These are phyloP conservation scores for Platysteira castanea DNA, from an alignment of 2,113 vertebrate species.

Conservation along the genomic window DNA sequence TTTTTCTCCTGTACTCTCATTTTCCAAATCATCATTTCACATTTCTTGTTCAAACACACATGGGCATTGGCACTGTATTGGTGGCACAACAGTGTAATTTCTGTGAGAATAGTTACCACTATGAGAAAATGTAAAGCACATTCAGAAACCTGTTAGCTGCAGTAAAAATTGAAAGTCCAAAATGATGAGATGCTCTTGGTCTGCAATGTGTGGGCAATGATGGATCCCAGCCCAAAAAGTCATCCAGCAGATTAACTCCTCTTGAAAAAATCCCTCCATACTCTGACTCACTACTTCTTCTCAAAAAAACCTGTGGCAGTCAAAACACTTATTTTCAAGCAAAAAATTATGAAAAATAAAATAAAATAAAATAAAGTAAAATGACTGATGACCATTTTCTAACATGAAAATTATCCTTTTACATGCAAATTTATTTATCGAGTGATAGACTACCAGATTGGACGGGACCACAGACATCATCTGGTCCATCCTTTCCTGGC, in stretches of 20 bases:
- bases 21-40: neutral
- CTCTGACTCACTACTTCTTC: neutral
- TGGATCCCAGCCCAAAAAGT: neutral
- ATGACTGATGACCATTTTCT: neutral
- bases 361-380: neutral
- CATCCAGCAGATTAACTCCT: neutral
- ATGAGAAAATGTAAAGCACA: neutral
- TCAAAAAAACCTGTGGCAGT: neutral
- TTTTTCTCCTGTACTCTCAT: neutral
- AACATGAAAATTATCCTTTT: neutral
- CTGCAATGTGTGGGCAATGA: neutral
- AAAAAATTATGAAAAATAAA: neutral
- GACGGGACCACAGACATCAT: neutral
- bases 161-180: neutral
- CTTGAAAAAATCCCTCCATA: neutral
- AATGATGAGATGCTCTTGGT: neutral
- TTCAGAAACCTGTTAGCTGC: neutral
- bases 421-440: neutral
- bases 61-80: neutral
- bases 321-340: neutral
- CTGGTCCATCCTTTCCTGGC: neutral
- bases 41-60: neutral
- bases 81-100: neutral
- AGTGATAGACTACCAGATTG: neutral
- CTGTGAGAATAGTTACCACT: neutral